Base-by-base conservation (phyloP, 2,113 vertebrate genomes). In the Gallinago media region DNA sequence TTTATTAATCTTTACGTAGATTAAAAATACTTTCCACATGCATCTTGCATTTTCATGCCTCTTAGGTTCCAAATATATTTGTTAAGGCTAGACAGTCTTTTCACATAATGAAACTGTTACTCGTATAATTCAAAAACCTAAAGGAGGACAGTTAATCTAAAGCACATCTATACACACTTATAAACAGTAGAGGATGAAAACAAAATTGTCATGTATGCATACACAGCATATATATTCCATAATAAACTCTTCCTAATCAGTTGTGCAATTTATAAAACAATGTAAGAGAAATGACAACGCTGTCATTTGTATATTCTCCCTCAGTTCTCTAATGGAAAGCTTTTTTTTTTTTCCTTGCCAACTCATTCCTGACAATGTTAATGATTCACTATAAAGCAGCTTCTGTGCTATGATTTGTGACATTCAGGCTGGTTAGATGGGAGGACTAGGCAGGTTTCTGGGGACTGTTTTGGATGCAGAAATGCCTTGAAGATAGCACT, bases 301-400 rank as follows among this genome's bases (percentile, higher is more conserved):
- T 98, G 98, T 98, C 98, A 98, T 98, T 98, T 98, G 98, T 98
- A 94, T 98, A 98, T 98, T 97, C 97, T 93, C 85, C 92, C 90
- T 97, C 97, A 96, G 98, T 98, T 98, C 98, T 97, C 97, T 98
- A 98, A 98, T 98, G 98, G 98, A 98, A 98, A 98, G 97, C 98
- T 98, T 97, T 98, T 98, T 98, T 96, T 96, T 96, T 98, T 97
- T 90, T 90, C 98, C 98, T 98, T 98, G 98, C 98, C 98, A 98
- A 98, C 98, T 99, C 99, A 98, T 98, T 99, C 98, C 99, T 99
- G 99, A 99, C 99, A 99, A 98, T 98, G 98, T 99, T 99, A 99
- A 99, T 99, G 99, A 99, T 99, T 99, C 98, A 99, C 99, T 98
- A 98, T 98, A 98, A 99, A 99, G 98, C 98, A 95, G 98, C 98